Percentiles rank a stretch among this genome's conserved stretches.
Evolutionary conservation across 53 echinoderm and acorn worm genomes (phyloP).

Genomic region (Henricia sp.): DNA sequence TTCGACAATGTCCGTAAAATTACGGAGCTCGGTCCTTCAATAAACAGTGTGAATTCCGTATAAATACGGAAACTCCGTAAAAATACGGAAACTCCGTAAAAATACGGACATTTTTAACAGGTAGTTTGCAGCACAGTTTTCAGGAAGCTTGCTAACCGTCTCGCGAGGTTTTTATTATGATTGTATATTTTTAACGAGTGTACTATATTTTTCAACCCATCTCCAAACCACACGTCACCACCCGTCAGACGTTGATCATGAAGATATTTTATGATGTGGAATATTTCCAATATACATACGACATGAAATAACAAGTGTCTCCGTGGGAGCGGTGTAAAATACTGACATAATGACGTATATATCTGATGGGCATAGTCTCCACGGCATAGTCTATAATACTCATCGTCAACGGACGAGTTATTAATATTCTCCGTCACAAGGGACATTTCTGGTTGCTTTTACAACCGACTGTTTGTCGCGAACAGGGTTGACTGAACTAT

Average conservation of each 20-base stretch:
- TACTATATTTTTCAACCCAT: too few species aligned
- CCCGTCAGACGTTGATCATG: slow-evolving; percentile 15
- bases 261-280: slow-evolving; percentile 43
- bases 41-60: too few species aligned
- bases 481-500: slow-evolving; percentile 47
- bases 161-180: too few species aligned
- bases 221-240: slow-evolving; percentile 51
- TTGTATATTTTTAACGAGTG: too few species aligned
- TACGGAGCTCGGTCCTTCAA: too few species aligned
- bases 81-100: too few species aligned
- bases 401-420: slow-evolving; percentile 11
- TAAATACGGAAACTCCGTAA: too few species aligned
- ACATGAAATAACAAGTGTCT: slow-evolving; percentile 38
- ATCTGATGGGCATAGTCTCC: not conserved
- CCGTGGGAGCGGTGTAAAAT: slow-evolving; percentile 1
- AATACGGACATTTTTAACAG: too few species aligned
- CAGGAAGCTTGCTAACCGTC: too few species aligned
- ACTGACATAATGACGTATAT: not conserved
- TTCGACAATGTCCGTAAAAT: too few species aligned
- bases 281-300: slow-evolving; percentile 28
- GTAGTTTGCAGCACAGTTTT: too few species aligned
- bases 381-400: not conserved
- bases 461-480: slow-evolving; percentile 3
- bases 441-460: not conserved
- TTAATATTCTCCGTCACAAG: not conserved